These are phyloP conservation scores for Spinus pinus DNA, from an alignment of 2,797 vertebrate species.

Conservation along the genomic window DNA sequence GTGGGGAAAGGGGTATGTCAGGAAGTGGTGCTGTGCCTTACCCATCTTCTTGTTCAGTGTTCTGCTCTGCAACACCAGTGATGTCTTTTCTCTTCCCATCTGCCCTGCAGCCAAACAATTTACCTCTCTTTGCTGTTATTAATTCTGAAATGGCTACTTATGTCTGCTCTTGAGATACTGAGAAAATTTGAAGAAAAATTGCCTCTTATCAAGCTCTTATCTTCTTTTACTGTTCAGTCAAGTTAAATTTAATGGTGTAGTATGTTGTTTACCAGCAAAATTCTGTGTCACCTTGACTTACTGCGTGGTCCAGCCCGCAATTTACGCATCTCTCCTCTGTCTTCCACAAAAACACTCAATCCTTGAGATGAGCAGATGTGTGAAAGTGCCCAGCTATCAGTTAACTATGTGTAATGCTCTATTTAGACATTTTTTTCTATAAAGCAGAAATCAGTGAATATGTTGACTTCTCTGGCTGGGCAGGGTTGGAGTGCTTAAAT, in stretches of 20 bases:
- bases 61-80: neutral
- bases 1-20: neutral
- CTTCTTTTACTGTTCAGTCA: neutral
- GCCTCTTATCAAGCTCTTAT: neutral
- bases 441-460: neutral
- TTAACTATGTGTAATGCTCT: neutral
- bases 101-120: neutral
- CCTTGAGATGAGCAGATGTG: neutral
- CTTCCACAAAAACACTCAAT: neutral
- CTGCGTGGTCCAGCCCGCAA: neutral
- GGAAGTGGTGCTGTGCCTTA: rapidly evolving
- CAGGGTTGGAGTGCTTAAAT: neutral
- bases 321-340: neutral
- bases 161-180: neutral
- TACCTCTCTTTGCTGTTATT: neutral
- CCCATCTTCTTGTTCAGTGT: neutral
- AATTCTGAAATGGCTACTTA: neutral
- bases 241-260: neutral
- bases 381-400: neutral
- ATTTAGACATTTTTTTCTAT: neutral
- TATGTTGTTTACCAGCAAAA: conserved; percentile 19
- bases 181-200: conserved; percentile 15
- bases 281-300: neutral
- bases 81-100: neutral
- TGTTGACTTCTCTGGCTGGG: neutral